Conservation (phyloP, 2,113 vertebrate species). For the Aspiorhynchus laticeps region DNA sequence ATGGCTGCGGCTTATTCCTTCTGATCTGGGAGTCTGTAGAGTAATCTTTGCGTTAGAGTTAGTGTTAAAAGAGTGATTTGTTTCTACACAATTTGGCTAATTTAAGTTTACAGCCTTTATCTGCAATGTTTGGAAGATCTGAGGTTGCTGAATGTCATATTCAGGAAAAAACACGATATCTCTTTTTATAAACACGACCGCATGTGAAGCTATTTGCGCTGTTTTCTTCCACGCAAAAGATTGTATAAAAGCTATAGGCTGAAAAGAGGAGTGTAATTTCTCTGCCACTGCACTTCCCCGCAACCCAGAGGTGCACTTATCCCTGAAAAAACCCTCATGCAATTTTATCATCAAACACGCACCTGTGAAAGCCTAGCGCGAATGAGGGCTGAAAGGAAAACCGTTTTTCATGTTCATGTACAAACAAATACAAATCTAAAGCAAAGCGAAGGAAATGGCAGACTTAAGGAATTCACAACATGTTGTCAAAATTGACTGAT, state of each 20-base stretch:
- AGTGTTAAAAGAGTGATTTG: conserved; percentile 10
- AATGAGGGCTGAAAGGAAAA: conserved; percentile 34
- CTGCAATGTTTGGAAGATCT: conserved; percentile 6
- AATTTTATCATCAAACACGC: conserved; percentile 57
- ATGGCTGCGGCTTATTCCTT: not conserved
- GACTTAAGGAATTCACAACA: conserved; percentile 37
- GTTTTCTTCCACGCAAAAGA: conserved; percentile 17
- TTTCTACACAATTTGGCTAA: conserved; percentile 23
- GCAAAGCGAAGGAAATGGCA: conserved; percentile 38
- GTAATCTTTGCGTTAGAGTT: not conserved
- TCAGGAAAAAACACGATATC: conserved; percentile 3
- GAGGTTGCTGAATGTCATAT: conserved; percentile 5
- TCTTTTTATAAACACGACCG: conserved; percentile 20
- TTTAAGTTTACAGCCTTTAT: not conserved
- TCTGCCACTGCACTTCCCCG: conserved; percentile 28
- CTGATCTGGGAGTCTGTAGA: not conserved
- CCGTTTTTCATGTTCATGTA: conserved; percentile 33
- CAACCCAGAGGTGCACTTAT: conserved; percentile 57
- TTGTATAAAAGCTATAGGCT: conserved; percentile 39
- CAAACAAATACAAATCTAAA: conserved; percentile 42
- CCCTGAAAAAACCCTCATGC: conserved; percentile 40
- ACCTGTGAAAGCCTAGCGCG: conserved; percentile 46
- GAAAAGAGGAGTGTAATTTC: conserved; percentile 40
- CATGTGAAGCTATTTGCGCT: conserved; percentile 8
- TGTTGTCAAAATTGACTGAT: conserved; percentile 43